These are phyloP conservation scores for Hyppa rectilinea DNA, from an alignment of 2,888 invertebrate species.

Conservation along the genomic window DNA sequence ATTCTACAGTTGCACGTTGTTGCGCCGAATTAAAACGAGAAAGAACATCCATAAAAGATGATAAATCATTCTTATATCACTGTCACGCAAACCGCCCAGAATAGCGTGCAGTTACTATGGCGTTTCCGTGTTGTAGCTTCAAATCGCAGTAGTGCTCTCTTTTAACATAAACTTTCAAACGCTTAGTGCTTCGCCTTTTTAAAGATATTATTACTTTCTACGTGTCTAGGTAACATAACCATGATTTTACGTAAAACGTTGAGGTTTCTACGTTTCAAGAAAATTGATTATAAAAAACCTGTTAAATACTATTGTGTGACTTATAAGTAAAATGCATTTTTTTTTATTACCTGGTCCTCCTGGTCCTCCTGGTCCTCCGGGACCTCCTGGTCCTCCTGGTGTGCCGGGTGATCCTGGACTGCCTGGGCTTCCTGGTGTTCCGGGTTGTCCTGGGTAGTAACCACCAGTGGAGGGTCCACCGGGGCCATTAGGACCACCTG, in stretches of 20 bases:
- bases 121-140: neutral
- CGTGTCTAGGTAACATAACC: too few relatives aligned
- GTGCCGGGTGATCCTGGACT: conserved; percentile 58
- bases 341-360: conserved; percentile 36
- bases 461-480: conserved; percentile 69
- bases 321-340: neutral
- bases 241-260: too few relatives aligned
- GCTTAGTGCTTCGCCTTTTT: neutral
- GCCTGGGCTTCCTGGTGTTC: conserved; percentile 64
- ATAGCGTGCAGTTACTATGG: neutral
- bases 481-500: conserved; percentile 55
- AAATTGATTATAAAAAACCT: neutral
- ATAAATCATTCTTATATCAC: too few relatives aligned
- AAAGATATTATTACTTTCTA: neutral
- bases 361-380: conserved; percentile 64
- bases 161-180: neutral
- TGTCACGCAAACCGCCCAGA: too few relatives aligned
- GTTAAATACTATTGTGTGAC: neutral
- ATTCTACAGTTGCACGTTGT: too few relatives aligned
- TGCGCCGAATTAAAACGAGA: too few relatives aligned
- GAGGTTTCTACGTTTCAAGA: neutral
- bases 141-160: neutral
- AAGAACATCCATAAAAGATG: too few relatives aligned
- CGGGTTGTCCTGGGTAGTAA: conserved; percentile 62
- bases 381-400: conserved; percentile 64